A percentile compares a stretch with the other conserved stretches of the same genome.
phyloP scores from a whole-genome alignment of 2,888 invertebrate species.

The Temnothorax rugatulus region DNA sequence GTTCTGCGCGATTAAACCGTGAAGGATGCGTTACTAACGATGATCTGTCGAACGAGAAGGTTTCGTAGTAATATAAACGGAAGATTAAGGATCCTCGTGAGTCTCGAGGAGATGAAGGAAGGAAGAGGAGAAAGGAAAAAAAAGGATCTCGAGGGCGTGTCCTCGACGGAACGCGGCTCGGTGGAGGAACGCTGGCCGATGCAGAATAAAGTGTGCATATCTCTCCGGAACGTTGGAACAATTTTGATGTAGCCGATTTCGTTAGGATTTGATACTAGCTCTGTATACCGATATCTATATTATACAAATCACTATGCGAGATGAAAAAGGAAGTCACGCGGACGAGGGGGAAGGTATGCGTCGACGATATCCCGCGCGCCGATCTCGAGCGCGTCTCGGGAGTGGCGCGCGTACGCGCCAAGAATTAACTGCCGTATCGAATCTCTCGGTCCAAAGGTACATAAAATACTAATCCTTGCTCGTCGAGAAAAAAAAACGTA shows the following conservation, averaged over 20 bases:
- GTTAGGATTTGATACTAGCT: constrained; percentile 77
- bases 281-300: constrained; percentile 74
- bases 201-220: constrained; percentile 76
- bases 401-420: constrained; percentile 32
- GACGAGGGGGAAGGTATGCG: constrained; percentile 59
- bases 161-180: constrained; percentile 46
- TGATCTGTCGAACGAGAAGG: constrained; percentile 43
- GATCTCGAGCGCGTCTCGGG: constrained; percentile 49
- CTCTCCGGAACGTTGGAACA: constrained; percentile 78
- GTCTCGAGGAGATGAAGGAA: not conserved
- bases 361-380: constrained; percentile 56
- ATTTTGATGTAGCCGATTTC: constrained; percentile 77
- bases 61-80: constrained; percentile 31
- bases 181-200: constrained; percentile 55
- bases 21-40: constrained; percentile 22
- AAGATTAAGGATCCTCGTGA: constrained; percentile 12
- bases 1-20: constrained; percentile 5
- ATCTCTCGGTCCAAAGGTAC: constrained; percentile 72
- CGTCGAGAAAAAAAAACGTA: constrained; percentile 58
- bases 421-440: constrained; percentile 72
- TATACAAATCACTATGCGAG: constrained; percentile 65
- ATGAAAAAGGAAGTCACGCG: constrained; percentile 48
- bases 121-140: not conserved
- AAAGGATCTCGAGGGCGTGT: constrained; percentile 23
- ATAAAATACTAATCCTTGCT: constrained; percentile 52